Base-by-base conservation (phyloP, 2,113 vertebrate genomes). In the Geococcyx californianus region DNA sequence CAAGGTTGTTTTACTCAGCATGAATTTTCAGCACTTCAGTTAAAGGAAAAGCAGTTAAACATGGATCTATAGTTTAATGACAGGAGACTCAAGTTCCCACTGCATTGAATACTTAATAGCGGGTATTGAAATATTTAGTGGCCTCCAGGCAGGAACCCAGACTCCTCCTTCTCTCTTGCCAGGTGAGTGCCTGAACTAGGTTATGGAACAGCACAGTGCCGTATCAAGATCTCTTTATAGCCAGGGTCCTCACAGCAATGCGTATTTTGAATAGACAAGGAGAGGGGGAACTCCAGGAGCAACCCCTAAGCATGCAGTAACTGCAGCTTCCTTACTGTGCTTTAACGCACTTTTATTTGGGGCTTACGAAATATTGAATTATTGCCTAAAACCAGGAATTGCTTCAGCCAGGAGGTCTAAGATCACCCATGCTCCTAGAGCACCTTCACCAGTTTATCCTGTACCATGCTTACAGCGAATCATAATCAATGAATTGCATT, bases 61-160 rank as follows among this genome's bases (percentile, higher is more conserved):
- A 92, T 34, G 67, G 29, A 86, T 89, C 59, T 84, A 28, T 51
- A 70, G 51, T 52, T 95, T 77, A 92, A 86, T 58, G 70, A 73
- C n/a, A 58, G 14, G 33, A 83, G 51, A 90, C 42, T 88, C 17
- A 11, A 45, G 79, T 94, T 95, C 36, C 72, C 33, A 63, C 38
- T 2, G 5, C 51, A 73, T 36, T 86, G 67, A 93, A 77, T 93
- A 90, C 75, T 93, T 95, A 84, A 93, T 63, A 81, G 11, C 29
- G 81, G 6, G 16, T 67, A 93, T 81, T 96, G 76, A 93, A 96
- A 96, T 92, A 94, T 90, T 96, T 89, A 95, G 76, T 21, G 33
- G 38, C 72, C 79, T 89, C 38, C 38, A 86, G 83, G 63, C 64
- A 70, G 70, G 59, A 88, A 67, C 45, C 4, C 24, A 62, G 86